Evolutionary conservation across 2,113 vertebrate genomes (phyloP), one percentile per base, ranked within the genome.

Genomic region (Tautogolabrus adspersus): DNA sequence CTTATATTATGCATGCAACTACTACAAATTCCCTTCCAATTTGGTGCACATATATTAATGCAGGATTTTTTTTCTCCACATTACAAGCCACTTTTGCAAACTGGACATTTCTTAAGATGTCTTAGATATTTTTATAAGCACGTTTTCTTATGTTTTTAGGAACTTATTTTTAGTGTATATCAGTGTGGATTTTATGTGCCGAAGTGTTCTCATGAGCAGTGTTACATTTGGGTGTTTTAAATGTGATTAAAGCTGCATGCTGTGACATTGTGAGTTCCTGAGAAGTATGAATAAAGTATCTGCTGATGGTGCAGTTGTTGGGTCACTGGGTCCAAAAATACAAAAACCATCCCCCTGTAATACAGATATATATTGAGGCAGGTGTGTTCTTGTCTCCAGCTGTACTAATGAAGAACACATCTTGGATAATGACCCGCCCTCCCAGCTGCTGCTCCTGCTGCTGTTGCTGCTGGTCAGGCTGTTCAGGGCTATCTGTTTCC

Each of bases 321-420:
- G 70, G 74, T 88, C 72, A 83, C 30, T 64, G 56, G 55, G 52
- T 66, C 65, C 63, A 21, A 42, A 42, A 67, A 69, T 42, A 66
- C 21, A 63, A 30, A 72, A 16, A 46, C 10, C 54, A 5, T 44
- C 11, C 52, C 44, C n/a, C 15, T 47, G 15, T 47, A 46, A 40
- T 26, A 56, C 42, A 77, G 60, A 57, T 70, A 26, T 68, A 1
- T 8, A 18, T 54, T n/a, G 37, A n/a, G 52, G 57, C 79, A 82
- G 79, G 77, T 85, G 77, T 58, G 66, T 81, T 66, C 70, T 81
- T 74, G 66, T 83, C 54, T 78, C 61, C 13, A 4, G 65, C 66
- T 79, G 58, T 81, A 57, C 76, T 58, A 37, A 70, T 12, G 42
- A 21, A 69, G 61, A 8, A 66, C 63, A 72, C 22, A 37, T 75